Base-by-base conservation (phyloP, 2,113 vertebrate genomes). In the Poecilia latipinna region DNA sequence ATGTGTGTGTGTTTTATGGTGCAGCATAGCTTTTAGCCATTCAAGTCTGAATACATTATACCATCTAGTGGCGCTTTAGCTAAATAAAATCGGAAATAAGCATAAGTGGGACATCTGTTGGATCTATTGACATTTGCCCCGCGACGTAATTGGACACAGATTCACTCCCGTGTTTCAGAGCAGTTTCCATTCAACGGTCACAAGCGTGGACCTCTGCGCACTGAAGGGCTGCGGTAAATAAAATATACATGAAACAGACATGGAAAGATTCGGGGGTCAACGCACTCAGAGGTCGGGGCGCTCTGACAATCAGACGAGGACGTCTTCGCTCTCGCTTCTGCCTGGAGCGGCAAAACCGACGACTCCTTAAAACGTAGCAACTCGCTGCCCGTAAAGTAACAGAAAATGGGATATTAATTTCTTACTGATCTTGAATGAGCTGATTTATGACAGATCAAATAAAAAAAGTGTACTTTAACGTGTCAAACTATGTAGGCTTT, bases 81-180 rank as follows among this genome's bases (percentile, higher is more conserved):
- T 15, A 51, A 68, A 26, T 64, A 60, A 74, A 48, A 57, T 22
- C 61, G 12, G 78, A 76, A 31, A 33, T 35, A n/a, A 35, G 62
- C 44, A 31, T 11, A 74, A 37, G 79, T 12, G 48, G 19, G 24
- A 81, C 88, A 91, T 93, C 91, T 91, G 89, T 35, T 88, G 78
- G 81, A 88, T 81, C 65, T 84, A 85, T 90, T 90, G 86, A 86
- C 86, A 80, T 88, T 89, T 92, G 78, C 87, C 72, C 75, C 19
- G 39, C 78, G 73, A 84, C 84, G 89, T 83, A 83, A 92, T 88
- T 83, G 81, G 85, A 92, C 85, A 90, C 86, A 61, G 77, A 89
- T 85, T 78, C 79, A 76, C 71, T 76, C 60, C 29, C n/a, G 44
- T 78, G 78, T 89, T 82, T 88, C 61, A 85, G 79, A 44, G 65